A percentile compares a stretch with the other conserved stretches of the same genome.
These are phyloP conservation scores for Morbakka virulenta DNA, from an alignment of 30 jellyfish, hydroid and myxozoan species.

Conservation along the genomic window DNA sequence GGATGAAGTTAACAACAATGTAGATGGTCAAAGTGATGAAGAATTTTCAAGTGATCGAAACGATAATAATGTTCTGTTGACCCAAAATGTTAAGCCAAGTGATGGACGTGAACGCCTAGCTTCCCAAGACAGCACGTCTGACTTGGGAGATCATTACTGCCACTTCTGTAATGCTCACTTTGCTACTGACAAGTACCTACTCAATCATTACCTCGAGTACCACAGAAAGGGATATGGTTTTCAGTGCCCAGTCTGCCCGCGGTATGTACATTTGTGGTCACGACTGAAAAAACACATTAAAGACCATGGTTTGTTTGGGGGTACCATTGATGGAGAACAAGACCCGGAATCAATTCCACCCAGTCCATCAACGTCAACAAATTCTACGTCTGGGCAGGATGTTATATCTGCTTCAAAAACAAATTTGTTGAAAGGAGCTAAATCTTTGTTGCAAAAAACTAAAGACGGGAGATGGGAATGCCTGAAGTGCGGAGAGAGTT, in stretches of 20 bases:
- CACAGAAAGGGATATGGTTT: slow-evolving; percentile 73
- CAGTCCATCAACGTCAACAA: slow-evolving; percentile 48
- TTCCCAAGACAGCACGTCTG: no score
- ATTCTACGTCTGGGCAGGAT: slow-evolving; percentile 66
- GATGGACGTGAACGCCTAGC: no score
- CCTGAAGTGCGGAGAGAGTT: slow-evolving; percentile 54
- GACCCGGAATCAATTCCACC: slow-evolving; percentile 57
- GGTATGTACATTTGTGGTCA: slow-evolving; percentile 74
- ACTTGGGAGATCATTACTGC: no score
- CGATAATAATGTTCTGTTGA: neutral
- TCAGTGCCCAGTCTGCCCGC: slow-evolving; percentile 79
- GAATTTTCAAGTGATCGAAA: neutral
- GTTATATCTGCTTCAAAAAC: slow-evolving; percentile 71
- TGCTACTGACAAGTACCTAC: slow-evolving; percentile 49
- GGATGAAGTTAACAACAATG: neutral
- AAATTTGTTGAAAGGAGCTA: slow-evolving; percentile 54
- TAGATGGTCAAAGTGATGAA: neutral
- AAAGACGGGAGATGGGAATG: slow-evolving; percentile 17
- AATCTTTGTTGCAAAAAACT: slow-evolving; percentile 14
- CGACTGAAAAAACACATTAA: slow-evolving; percentile 74
- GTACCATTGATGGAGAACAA: slow-evolving; percentile 27
- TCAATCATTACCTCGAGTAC: slow-evolving; percentile 47
- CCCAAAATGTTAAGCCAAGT: no score
- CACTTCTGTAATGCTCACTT: slow-evolving; percentile 75
- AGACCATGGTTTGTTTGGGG: slow-evolving; percentile 50